A percentile compares a stretch with the other conserved stretches of the same genome.
Conservation (phyloP, 2,113 vertebrate genomes). For the Xyliphius kryptos region DNA sequence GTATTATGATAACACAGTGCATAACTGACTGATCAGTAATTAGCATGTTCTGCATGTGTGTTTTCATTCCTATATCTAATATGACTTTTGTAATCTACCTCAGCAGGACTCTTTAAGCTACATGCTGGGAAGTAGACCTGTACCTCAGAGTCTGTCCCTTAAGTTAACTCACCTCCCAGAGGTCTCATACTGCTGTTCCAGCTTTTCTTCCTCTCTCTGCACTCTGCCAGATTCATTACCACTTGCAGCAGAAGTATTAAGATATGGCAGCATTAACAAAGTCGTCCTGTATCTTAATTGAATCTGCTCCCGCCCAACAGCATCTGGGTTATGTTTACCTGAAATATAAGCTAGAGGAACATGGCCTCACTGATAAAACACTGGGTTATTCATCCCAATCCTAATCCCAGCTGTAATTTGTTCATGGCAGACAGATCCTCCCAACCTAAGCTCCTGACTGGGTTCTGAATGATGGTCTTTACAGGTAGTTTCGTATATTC, state of each 20-base stretch:
- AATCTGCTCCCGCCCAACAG: conserved; percentile 68
- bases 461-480: conserved; percentile 53
- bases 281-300: conserved; percentile 77
- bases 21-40: no score
- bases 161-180: conserved; percentile 24
- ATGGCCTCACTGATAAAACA: conserved; percentile 69
- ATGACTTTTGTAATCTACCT: no score
- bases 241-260: conserved; percentile 69
- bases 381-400: conserved; percentile 62
- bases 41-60: no score
- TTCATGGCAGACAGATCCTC: conserved; percentile 59
- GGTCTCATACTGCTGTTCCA: conserved; percentile 49
- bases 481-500: conserved; percentile 61
- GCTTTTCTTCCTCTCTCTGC: conserved; percentile 48
- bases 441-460: conserved; percentile 56
- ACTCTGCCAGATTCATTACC: conserved; percentile 70
- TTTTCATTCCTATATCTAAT: no score
- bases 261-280: conserved; percentile 73
- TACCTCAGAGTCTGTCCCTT: no score
- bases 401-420: conserved; percentile 71
- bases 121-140: no score
- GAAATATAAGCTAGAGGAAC: conserved; percentile 71
- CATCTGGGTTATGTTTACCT: conserved; percentile 78
- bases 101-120: no score
- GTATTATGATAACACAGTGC: no score